Conservation (phyloP, 2,113 vertebrate species). For the Channa maculata region DNA sequence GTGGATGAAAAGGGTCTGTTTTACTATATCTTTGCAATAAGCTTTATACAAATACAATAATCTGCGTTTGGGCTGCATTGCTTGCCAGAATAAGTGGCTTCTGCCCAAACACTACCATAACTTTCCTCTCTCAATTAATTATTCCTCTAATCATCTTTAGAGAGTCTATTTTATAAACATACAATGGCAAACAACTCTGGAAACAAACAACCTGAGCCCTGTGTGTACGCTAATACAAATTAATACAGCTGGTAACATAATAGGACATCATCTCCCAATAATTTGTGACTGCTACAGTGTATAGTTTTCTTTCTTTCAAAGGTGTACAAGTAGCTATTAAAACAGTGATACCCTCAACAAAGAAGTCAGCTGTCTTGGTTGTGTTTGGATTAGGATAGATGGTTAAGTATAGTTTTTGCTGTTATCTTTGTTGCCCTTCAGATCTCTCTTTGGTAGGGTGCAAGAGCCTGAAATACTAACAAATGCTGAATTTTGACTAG, state of each 20-base stretch:
- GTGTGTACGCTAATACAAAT: constrained; percentile 4
- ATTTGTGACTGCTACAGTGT: not conserved
- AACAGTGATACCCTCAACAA: constrained; percentile 22
- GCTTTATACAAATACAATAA: constrained; percentile 32
- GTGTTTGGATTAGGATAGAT: constrained; percentile 51
- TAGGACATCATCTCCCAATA: not conserved
- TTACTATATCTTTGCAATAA: constrained; percentile 41
- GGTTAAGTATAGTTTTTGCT: constrained; percentile 57
- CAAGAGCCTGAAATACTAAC: constrained; percentile 77
- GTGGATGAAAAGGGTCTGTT: constrained; percentile 27
- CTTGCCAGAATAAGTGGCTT: constrained; percentile 46
- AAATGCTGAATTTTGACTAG: constrained; percentile 65
- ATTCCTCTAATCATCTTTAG: constrained; percentile 18
- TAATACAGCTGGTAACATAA: constrained; percentile 4
- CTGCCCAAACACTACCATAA: constrained; percentile 43
- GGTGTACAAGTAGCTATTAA: constrained; percentile 30
- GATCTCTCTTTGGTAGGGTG: constrained; percentile 69
- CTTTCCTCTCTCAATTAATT: constrained; percentile 41
- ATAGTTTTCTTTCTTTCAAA: constrained; percentile 11
- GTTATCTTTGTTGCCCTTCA: constrained; percentile 64
- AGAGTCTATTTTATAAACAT: constrained; percentile 19
- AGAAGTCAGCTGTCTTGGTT: constrained; percentile 32
- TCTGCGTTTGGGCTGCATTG: constrained; percentile 31
- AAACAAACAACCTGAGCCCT: constrained; percentile 2
- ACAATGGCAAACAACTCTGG: not conserved